phyloP scores from a whole-genome alignment of 2,888 invertebrate species.

The Uropetala carovei region DNA sequence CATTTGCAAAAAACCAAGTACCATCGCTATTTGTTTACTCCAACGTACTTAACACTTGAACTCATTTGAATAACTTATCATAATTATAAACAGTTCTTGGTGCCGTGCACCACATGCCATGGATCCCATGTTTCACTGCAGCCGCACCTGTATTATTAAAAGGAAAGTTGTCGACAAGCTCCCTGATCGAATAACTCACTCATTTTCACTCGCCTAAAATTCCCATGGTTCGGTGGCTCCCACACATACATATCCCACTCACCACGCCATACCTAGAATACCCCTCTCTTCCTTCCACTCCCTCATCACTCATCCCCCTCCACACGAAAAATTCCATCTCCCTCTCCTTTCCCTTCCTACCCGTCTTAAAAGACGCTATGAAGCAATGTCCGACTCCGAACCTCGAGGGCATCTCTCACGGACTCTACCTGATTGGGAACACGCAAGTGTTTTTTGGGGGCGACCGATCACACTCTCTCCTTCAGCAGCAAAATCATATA shows the following conservation, averaged over 20 bases:
- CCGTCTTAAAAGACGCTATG: neutral
- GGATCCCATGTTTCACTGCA: neutral
- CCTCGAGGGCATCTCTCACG: constrained; percentile 49
- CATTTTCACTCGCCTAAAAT: neutral
- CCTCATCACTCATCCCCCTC: constrained; percentile 3
- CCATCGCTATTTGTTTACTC: neutral
- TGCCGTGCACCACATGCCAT: neutral
- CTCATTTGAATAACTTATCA: neutral
- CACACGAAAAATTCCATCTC: constrained; percentile 9
- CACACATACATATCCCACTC: neutral
- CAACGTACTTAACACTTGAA: neutral
- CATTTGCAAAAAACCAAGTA: too few species aligned
- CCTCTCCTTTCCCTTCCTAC: neutral
- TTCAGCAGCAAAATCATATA: neutral
- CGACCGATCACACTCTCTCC: neutral
- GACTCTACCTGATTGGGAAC: constrained; percentile 3
- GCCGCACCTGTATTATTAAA: neutral
- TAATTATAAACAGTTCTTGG: neutral
- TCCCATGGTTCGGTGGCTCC: neutral
- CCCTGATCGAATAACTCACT: neutral
- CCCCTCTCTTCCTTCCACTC: neutral
- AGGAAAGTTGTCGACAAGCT: neutral
- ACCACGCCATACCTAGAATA: neutral
- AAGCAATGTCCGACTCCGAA: neutral
- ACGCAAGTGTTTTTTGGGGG: neutral